These are phyloP conservation scores for Eurois occulta DNA, from an alignment of 2,888 invertebrate species.

Conservation along the genomic window DNA sequence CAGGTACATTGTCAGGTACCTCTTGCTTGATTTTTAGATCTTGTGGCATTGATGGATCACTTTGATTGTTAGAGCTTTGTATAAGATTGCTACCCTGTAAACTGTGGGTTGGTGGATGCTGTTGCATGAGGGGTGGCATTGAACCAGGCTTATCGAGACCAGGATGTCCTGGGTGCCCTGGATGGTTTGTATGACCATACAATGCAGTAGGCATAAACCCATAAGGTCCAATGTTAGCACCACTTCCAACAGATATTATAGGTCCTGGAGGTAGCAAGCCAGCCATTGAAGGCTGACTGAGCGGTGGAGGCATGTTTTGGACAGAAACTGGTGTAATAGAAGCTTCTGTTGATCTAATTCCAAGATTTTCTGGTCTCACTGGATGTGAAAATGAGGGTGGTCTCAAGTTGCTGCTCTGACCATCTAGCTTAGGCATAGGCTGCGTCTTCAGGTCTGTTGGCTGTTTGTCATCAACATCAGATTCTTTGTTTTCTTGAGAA, in stretches of 20 bases:
- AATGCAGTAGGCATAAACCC: conserved; percentile 90
- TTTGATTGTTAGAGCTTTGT: conserved; percentile 78
- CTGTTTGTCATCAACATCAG: conserved; percentile 86
- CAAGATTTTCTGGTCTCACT: conserved; percentile 85
- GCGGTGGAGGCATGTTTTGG: conserved; percentile 86
- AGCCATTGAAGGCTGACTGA: conserved; percentile 90
- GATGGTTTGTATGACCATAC: conserved; percentile 78
- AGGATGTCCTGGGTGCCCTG: conserved; percentile 75
- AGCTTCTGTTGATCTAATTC: conserved; percentile 82
- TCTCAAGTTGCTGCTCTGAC: conserved; percentile 76
- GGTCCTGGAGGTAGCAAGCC: conserved; percentile 91
- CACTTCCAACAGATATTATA: conserved; percentile 91
- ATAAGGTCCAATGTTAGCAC: conserved; percentile 91
- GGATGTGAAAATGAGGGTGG: conserved; percentile 83
- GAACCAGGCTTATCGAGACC: conserved; percentile 85
- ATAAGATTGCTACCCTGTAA: conserved; percentile 80
- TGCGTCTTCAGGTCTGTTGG: conserved; percentile 88
- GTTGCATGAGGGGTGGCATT: conserved; percentile 84
- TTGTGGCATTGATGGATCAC: conserved; percentile 87
- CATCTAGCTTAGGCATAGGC: conserved; percentile 81
- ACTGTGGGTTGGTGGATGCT: conserved; percentile 82
- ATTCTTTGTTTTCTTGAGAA: conserved; percentile 86
- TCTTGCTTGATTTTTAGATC: conserved; percentile 90
- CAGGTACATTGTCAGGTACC: conserved; percentile 88
- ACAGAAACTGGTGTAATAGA: conserved; percentile 80